These are phyloP conservation scores for Esox masquinongy DNA, from an alignment of 2,797 vertebrate genomes.

Conservation along the genomic window DNA sequence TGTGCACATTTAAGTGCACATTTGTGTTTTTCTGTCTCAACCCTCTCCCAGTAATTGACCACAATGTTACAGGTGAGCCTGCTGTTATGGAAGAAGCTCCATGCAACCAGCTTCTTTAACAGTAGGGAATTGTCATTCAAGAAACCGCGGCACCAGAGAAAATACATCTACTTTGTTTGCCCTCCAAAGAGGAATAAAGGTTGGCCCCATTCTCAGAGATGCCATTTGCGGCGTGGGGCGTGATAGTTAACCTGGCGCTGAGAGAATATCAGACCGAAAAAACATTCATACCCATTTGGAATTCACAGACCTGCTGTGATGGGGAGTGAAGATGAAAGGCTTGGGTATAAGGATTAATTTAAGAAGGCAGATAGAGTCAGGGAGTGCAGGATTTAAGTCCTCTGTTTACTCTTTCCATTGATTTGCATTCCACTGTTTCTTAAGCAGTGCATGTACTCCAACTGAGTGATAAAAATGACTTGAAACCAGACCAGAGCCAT, in stretches of 20 bases:
- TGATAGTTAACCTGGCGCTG: constrained; percentile 61
- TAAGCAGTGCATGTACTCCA: constrained; percentile 22
- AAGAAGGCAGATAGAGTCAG: constrained; percentile 31
- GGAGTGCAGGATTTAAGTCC: not conserved
- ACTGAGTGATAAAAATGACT: constrained; percentile 17
- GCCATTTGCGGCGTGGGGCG: constrained; percentile 51
- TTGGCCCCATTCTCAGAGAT: constrained; percentile 62
- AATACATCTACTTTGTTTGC: constrained; percentile 73
- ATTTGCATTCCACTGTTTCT: constrained; percentile 26
- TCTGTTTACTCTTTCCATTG: constrained; percentile 13
- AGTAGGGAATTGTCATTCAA: constrained; percentile 71
- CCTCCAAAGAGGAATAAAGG: constrained; percentile 72
- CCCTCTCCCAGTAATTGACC: constrained; percentile 47
- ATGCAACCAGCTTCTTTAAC: constrained; percentile 60
- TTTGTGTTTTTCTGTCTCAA: constrained; percentile 46
- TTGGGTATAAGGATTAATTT: constrained; percentile 42
- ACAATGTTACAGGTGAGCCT: constrained; percentile 39
- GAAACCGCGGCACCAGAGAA: constrained; percentile 70
- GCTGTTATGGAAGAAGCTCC: constrained; percentile 45
- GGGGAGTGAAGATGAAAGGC: constrained; percentile 36
- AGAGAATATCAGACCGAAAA: constrained; percentile 44
- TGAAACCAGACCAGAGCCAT: not conserved
- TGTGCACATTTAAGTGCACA: not conserved
- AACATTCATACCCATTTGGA: constrained; percentile 60
- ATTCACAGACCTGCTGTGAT: constrained; percentile 48